Conservation (phyloP, 2,797 vertebrate species). For the Iguana delicatissima region DNA sequence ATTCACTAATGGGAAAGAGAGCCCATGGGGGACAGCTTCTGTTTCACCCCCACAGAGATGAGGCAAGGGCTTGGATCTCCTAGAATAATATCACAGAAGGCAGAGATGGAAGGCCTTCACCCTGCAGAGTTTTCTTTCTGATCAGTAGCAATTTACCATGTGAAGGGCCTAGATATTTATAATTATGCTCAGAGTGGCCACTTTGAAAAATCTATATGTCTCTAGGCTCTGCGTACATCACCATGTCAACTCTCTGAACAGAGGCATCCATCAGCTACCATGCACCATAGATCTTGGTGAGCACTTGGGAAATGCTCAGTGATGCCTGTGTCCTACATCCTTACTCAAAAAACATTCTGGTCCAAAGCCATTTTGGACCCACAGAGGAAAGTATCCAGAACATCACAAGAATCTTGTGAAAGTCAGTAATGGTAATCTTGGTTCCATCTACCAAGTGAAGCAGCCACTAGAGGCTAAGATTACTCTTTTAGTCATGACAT, state of each 20-base stretch:
- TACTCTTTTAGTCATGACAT: background rate
- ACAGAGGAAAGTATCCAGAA: background rate
- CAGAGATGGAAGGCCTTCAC: slow-evolving; percentile 60
- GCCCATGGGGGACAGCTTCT: slow-evolving; percentile 14
- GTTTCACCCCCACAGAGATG: background rate
- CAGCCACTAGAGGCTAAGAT: background rate
- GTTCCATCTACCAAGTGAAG: slow-evolving; percentile 2
- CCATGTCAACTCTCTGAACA: slow-evolving; percentile 88
- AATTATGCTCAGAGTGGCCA: slow-evolving; percentile 83
- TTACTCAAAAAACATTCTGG: slow-evolving; percentile 2
- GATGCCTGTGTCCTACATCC: slow-evolving; percentile 55
- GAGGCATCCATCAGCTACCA: slow-evolving; percentile 89
- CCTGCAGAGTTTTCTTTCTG: slow-evolving; percentile 54
- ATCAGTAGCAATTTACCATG: slow-evolving; percentile 73
- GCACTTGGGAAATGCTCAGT: slow-evolving; percentile 75
- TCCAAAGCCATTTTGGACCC: background rate
- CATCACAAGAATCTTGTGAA: background rate
- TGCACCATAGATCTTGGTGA: slow-evolving; percentile 85
- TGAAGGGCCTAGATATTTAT: slow-evolving; percentile 76
- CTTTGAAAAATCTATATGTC: slow-evolving; percentile 85
- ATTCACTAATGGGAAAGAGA: slow-evolving; percentile 46
- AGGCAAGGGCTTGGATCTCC: background rate
- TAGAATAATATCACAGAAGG: slow-evolving; percentile 45
- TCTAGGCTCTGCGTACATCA: slow-evolving; percentile 85
- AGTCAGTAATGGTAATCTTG: slow-evolving; percentile 7